A percentile compares a stretch with the other conserved stretches of the same genome.
Evolutionary conservation across 1,140 invertebrate species (phyloP).

Genomic region (Phortica variegata): DNA sequence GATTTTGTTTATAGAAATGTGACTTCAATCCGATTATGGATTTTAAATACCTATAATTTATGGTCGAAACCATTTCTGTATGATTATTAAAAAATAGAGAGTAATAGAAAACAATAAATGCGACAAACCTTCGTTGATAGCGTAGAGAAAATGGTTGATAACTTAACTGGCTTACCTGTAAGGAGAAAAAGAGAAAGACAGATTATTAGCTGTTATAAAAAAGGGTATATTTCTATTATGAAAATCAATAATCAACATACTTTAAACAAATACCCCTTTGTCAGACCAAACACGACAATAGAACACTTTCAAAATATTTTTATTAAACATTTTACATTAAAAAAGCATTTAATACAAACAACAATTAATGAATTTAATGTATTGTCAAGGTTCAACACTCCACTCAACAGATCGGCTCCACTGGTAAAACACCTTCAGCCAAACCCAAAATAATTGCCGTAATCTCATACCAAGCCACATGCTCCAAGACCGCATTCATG

Average conservation of each 20-base stretch:
- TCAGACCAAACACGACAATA: too few relatives aligned
- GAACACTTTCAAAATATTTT: too few relatives aligned
- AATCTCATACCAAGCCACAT: conserved; percentile 43
- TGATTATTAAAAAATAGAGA: conserved; percentile 25
- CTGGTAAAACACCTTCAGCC: conserved; percentile 31
- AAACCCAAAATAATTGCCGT: conserved; percentile 38
- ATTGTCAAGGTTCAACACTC: not conserved
- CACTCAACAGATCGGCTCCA: conserved; percentile 37
- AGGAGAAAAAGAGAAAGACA: conserved; percentile 3
- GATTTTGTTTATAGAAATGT: too few relatives aligned
- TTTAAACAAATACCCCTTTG: too few relatives aligned
- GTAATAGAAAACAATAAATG: conserved; percentile 24
- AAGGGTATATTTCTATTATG: too few relatives aligned
- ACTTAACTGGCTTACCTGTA: conserved; percentile 42
- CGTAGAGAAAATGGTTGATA: conserved; percentile 10
- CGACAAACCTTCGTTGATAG: conserved; percentile 21
- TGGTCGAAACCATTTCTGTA: conserved; percentile 46
- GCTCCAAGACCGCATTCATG: conserved; percentile 28
- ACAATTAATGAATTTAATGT: not conserved
- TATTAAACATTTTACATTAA: too few relatives aligned
- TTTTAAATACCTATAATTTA: conserved; percentile 43
- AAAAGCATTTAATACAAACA: too few relatives aligned
- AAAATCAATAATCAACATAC: too few relatives aligned
- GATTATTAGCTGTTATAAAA: too few relatives aligned
- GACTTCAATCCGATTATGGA: conserved; percentile 44